These are phyloP conservation scores for Caenorhabditis latens DNA, from an alignment of 1,140 invertebrate species.

Conservation along the genomic window DNA sequence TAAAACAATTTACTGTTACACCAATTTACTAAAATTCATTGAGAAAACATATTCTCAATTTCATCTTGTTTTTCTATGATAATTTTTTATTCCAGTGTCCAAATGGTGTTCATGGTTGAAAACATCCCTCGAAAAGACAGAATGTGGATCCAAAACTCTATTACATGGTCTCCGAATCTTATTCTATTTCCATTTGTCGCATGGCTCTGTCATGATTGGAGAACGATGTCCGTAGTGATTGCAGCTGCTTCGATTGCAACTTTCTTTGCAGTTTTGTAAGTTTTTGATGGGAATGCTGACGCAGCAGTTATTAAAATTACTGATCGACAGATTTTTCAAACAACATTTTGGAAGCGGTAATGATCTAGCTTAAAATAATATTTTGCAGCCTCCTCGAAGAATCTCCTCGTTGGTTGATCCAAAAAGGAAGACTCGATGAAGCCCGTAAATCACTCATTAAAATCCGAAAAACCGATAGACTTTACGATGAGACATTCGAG, in stretches of 20 bases:
- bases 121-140: slow-evolving; percentile 66
- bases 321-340: background rate
- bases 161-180: slow-evolving; percentile 66
- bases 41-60: no score
- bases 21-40: background rate
- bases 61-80: no score
- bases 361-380: no score
- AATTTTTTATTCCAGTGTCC: no score
- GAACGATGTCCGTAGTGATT: slow-evolving; percentile 54
- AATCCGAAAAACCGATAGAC: slow-evolving; percentile 44
- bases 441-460: background rate
- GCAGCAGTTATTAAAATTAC: no score
- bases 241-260: slow-evolving; percentile 38
- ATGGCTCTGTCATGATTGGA: slow-evolving; percentile 60
- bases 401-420: slow-evolving; percentile 55
- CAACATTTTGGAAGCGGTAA: no score
- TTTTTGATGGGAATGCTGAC: no score
- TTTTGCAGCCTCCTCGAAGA: slow-evolving; percentile 39
- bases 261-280: slow-evolving; percentile 17
- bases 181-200: slow-evolving; percentile 58
- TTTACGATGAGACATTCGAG: background rate
- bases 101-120: slow-evolving; percentile 65
- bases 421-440: slow-evolving; percentile 48
- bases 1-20: no score
- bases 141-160: slow-evolving; percentile 67